phyloP scores from a whole-genome alignment of 2,113 vertebrate genomes.

The Urocolius indicus region DNA sequence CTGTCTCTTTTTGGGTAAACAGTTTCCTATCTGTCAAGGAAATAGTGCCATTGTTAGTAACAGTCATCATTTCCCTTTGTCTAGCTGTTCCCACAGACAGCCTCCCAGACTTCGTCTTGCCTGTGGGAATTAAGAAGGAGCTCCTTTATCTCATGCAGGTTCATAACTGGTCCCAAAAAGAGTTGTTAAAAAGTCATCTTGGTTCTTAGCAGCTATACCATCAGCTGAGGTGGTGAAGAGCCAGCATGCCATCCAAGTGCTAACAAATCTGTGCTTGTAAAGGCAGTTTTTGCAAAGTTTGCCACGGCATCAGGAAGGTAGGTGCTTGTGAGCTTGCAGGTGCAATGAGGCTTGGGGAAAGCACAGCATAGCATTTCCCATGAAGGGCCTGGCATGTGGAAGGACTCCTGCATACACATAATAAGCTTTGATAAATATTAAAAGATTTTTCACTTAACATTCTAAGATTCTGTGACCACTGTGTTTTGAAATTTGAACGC shows the following conservation, averaged over 20 bases:
- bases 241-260: no score
- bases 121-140: background rate
- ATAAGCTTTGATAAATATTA: background rate
- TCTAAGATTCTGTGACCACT: background rate
- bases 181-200: background rate
- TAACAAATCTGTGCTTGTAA: background rate
- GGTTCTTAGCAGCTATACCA: background rate
- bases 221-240: background rate
- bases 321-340: no score
- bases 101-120: slow-evolving; percentile 3
- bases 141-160: background rate
- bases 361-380: background rate
- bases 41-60: background rate
- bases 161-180: background rate
- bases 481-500: background rate
- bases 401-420: background rate
- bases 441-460: background rate
- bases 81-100: background rate
- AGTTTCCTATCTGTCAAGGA: background rate
- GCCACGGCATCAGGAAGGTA: background rate
- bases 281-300: background rate
- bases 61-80: background rate
- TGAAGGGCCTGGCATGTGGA: background rate
- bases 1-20: background rate
- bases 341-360: background rate